Percentiles rank a stretch among this genome's conserved stretches.
Evolutionary conservation across 2,888 invertebrate species (phyloP).

Genomic region (Oxytorus armatus): DNA sequence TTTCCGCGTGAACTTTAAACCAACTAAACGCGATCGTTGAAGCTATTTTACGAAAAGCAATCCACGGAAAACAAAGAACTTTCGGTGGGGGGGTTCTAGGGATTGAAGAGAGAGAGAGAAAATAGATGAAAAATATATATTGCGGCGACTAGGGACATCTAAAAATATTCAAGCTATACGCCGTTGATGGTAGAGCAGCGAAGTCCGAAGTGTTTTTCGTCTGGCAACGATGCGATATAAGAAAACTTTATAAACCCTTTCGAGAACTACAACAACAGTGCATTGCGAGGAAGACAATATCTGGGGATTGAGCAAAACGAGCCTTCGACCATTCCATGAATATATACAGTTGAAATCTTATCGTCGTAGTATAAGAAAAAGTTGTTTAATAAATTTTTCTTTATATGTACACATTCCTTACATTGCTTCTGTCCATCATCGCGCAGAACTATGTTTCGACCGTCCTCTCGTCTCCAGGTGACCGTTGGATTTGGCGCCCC

Average conservation of each 20-base stretch:
- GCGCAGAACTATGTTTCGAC: slow-evolving; percentile 90
- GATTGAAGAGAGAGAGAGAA: not conserved
- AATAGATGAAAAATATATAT: not conserved
- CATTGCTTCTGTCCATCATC: slow-evolving; percentile 85
- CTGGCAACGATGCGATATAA: not conserved
- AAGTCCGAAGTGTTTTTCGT: slow-evolving; percentile 6
- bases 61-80: not conserved
- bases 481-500: slow-evolving; percentile 93
- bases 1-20: slow-evolving; percentile 68
- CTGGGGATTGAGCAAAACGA: not conserved
- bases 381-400: not conserved
- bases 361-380: no score
- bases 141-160: not conserved
- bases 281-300: slow-evolving; percentile 1
- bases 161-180: slow-evolving; percentile 18
- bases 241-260: slow-evolving; percentile 20
- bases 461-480: slow-evolving; percentile 92
- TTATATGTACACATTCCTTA: slow-evolving; percentile 68
- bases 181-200: not conserved
- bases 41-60: slow-evolving; percentile 55
- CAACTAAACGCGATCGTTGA: slow-evolving; percentile 63
- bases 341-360: slow-evolving; percentile 25
- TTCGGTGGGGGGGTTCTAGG: not conserved
- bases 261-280: not conserved
- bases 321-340: slow-evolving; percentile 22